Conservation (phyloP, 2,113 vertebrate genomes). For the Sterrhoptilus dennistouni region DNA sequence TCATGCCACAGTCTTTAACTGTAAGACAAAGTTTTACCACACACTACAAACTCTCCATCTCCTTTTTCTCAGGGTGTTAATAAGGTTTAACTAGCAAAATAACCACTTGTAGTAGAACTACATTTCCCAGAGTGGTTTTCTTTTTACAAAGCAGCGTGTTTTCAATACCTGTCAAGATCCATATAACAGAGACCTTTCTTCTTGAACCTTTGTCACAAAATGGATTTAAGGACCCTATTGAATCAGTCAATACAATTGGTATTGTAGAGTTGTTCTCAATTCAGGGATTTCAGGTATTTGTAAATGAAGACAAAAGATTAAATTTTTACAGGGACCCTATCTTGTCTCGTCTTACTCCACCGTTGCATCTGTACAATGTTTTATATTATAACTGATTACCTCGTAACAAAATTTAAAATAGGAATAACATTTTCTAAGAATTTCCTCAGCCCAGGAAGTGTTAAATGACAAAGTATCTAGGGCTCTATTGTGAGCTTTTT, state of each 20-base stretch:
- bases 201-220: neutral
- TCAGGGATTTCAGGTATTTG: neutral
- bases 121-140: neutral
- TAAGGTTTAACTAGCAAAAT: neutral
- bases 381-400: neutral
- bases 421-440: neutral
- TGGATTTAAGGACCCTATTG: neutral
- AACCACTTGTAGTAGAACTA: neutral
- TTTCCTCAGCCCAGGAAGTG: neutral
- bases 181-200: neutral
- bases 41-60: neutral
- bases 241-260: neutral
- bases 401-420: neutral
- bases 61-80: neutral
- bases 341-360: neutral
- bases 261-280: neutral
- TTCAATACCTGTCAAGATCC: neutral
- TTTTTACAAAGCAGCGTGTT: neutral
- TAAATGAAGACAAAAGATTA: neutral
- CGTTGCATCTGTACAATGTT: neutral
- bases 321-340: neutral
- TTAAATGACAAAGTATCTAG: neutral
- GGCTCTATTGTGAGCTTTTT: neutral
- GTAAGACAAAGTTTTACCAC: neutral
- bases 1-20: neutral